Evolutionary conservation across 2,888 invertebrate species (phyloP), one percentile per base, ranked within the genome.

Genomic region (Drosophila falleni): DNA sequence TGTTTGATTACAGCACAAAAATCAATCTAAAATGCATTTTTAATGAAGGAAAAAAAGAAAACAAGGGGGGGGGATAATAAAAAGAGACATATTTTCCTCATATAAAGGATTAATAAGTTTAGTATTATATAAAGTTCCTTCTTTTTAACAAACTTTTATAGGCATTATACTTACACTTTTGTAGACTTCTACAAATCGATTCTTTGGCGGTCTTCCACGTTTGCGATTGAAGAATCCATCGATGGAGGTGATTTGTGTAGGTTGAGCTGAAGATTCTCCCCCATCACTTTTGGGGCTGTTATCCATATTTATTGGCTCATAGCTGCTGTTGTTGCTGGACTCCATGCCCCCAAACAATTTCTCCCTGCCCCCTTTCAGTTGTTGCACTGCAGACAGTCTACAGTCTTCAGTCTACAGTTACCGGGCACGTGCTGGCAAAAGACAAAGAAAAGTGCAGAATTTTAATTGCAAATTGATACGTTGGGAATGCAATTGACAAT

Each of bases 161-260:
- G 23, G n/a, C 15, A 3, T 31, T 23, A 23, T 74, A 94, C 95
- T 95, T 93, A 96, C 95, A 91, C 96, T 96, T 96, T 97, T 96
- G 95, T 97, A 97, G 72, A 97, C 97, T 94, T 98, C 97, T 42
- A 98, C 97, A 13, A 98, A 96, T 0, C 98, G 95, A 92, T 98
- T 98, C 93, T 99, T 99, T 13, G 98, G 98, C n/a, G 99, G 99
- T 71, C 99, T 94, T 47, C 99, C 98, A 33, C 98, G 94, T 89
- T 98, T 98, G 69, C 98, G 94, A 91, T 97, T 96, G 91, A 98
- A 98, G 95, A 98, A 97, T 58, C 97, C 97, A 92, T 98, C 98
- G 80, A 97, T 95, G 37, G 97, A 96, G 71, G 96, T 96, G 29
- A 92, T 92, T 75, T 92, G 92, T 31, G 91, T 79, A 15, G 91